Evolutionary conservation across 1,140 invertebrate species (phyloP).

Genomic region (fruit fly (Drosophila melanogaster)): DNA sequence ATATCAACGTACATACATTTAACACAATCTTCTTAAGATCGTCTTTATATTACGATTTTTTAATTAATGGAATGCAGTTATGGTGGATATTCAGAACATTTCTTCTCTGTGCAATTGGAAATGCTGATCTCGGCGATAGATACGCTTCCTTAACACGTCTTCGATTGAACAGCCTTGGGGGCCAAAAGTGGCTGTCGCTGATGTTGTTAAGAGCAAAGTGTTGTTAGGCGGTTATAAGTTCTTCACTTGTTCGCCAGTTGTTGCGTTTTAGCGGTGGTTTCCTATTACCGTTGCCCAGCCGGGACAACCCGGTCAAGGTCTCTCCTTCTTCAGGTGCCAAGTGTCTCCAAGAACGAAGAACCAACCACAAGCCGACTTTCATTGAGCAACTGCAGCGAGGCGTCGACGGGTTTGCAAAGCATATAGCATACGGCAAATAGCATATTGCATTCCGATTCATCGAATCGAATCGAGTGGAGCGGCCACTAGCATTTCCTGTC

Average conservation of each 20-base stretch:
- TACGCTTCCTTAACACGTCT: conserved; percentile 72
- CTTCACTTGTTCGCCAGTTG: conserved; percentile 47
- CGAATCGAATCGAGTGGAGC: conserved; percentile 34
- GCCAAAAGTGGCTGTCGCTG: conserved; percentile 30
- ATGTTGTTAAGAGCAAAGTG: conserved; percentile 78
- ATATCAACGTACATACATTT: too few relatives aligned
- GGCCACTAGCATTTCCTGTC: conserved; percentile 56
- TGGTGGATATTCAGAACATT: not conserved
- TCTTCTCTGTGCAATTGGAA: conserved; percentile 17
- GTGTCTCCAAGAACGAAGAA: conserved; percentile 30
- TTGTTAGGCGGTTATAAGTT: conserved; percentile 68
- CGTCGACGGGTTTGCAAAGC: conserved; percentile 24
- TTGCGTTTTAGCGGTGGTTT: conserved; percentile 74
- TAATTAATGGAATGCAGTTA: not conserved
- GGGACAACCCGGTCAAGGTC: conserved; percentile 68
- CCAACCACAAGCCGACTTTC: conserved; percentile 29
- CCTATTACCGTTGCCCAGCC: conserved; percentile 68
- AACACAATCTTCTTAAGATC: not conserved
- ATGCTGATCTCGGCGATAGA: conserved; percentile 52
- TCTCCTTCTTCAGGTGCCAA: conserved; percentile 30
- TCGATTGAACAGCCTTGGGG: conserved; percentile 43
- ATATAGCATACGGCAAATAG: conserved; percentile 18
- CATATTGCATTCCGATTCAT: conserved; percentile 37
- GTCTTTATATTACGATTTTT: too few relatives aligned
- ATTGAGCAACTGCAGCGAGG: conserved; percentile 34